phyloP scores from a whole-genome alignment of 1,140 invertebrate genomes.

The Drosophila lowei region DNA sequence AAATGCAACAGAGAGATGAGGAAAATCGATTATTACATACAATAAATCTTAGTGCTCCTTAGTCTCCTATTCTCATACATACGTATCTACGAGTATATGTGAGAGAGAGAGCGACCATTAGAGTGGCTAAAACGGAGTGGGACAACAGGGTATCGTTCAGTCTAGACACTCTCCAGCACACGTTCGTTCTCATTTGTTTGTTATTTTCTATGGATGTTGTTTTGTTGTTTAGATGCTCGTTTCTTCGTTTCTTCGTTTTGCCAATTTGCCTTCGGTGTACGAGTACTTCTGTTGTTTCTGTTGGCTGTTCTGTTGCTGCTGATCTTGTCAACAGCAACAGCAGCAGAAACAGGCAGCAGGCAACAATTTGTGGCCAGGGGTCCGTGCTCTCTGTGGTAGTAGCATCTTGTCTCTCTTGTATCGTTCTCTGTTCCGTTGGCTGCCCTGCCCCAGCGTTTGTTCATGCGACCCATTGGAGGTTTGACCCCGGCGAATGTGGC shows the following conservation, averaged over 20 bases:
- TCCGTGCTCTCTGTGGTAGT: not conserved
- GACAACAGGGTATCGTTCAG: not conserved
- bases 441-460: constrained; percentile 22
- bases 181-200: not conserved
- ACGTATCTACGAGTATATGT: too few species aligned
- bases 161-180: not conserved
- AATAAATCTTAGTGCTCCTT: too few species aligned
- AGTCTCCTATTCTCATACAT: too few species aligned
- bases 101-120: too few species aligned
- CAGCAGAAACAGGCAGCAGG: constrained; percentile 5
- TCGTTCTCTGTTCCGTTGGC: constrained; percentile 19
- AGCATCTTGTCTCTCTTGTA: constrained; percentile 4
- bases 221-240: constrained; percentile 1
- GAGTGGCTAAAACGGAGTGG: too few species aligned
- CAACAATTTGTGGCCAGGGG: constrained; percentile 45
- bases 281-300: constrained; percentile 9
- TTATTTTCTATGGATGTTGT: constrained; percentile 19
- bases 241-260: constrained; percentile 29
- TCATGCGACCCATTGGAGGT: constrained; percentile 34
- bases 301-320: constrained; percentile 26
- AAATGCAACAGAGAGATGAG: too few species aligned
- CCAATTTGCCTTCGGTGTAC: constrained; percentile 53
- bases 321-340: constrained; percentile 34
- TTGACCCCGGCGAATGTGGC: constrained; percentile 47
- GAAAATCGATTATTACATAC: too few species aligned